Conservation (phyloP, 1,140 invertebrate species). For the Drosophila nebulosa region DNA sequence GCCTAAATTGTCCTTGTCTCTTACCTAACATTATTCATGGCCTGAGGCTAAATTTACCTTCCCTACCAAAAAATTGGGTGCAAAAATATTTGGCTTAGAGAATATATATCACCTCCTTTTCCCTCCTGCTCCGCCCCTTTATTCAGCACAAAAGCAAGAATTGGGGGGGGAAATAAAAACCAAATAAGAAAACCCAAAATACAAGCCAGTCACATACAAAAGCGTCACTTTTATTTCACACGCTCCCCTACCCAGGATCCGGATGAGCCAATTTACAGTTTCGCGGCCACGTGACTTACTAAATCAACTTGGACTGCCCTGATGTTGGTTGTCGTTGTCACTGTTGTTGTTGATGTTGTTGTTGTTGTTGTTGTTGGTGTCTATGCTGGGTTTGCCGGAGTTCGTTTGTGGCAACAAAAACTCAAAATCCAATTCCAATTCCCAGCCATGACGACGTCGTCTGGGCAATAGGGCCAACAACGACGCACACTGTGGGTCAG, state of each 20-base stretch:
- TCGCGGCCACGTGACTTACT: slow-evolving; percentile 75
- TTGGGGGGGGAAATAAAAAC: neutral
- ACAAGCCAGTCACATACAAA: slow-evolving; percentile 13
- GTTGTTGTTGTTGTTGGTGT: neutral
- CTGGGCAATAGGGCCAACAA: slow-evolving; percentile 5
- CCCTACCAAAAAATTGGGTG: slow-evolving; percentile 36
- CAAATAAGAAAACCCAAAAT: slow-evolving; percentile 1
- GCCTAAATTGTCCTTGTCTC: slow-evolving; percentile 28
- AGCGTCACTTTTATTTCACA: slow-evolving; percentile 36
- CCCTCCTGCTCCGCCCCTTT: neutral
- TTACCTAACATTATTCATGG: slow-evolving; percentile 20
- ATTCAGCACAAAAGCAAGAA: slow-evolving; percentile 4
- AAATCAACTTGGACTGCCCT: slow-evolving; percentile 66
- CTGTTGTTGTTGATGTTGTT: neutral
- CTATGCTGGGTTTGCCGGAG: slow-evolving; percentile 17
- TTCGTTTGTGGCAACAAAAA: slow-evolving; percentile 47
- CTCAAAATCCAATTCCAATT: slow-evolving; percentile 50
- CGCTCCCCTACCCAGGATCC: slow-evolving; percentile 4
- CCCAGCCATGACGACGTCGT: slow-evolving; percentile 41
- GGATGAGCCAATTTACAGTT: slow-evolving; percentile 69
- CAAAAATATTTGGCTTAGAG: slow-evolving; percentile 40
- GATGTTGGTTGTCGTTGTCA: slow-evolving; percentile 18
- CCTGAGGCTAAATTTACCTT: slow-evolving; percentile 39
- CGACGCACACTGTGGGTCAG: neutral
- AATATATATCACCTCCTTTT: neutral